Conservation (phyloP, 2,888 invertebrate genomes). For the Sisyra terminalis region DNA sequence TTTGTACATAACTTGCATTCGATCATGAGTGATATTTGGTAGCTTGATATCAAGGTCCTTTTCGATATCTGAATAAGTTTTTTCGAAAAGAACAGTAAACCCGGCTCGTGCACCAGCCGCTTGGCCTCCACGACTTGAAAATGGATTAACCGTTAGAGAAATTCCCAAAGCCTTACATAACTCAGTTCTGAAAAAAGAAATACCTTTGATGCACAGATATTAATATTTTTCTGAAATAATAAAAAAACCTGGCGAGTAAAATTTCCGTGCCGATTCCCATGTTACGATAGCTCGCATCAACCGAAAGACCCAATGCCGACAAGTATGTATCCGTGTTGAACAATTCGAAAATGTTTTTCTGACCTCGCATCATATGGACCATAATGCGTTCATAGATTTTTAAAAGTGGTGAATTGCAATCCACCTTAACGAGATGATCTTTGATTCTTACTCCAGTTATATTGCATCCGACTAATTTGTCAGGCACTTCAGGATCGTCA, state of each 20-base stretch:
- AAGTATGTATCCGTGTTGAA: constrained; percentile 28
- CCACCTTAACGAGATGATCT: no score
- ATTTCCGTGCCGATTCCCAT: constrained; percentile 28
- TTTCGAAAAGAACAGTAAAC: constrained; percentile 25
- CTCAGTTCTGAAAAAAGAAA: constrained; percentile 23
- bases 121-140: constrained; percentile 32
- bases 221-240: no score
- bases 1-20: no score
- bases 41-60: no score
- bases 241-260: constrained; percentile 26
- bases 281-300: constrained; percentile 29
- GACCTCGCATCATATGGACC: no score
- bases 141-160: constrained; percentile 30
- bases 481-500: no score
- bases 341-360: constrained; percentile 17
- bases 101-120: constrained; percentile 31
- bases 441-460: no score
- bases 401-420: no score
- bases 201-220: no score
- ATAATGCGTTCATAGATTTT: no score
- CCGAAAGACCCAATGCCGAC: constrained; percentile 32
- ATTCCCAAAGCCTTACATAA: constrained; percentile 29
- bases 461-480: no score
- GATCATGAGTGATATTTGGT: no score
- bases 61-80: background rate